Evolutionary conservation across 1,140 invertebrate species (phyloP), one percentile per base, ranked within the genome.

Genomic region (Aphidius ervi): DNA sequence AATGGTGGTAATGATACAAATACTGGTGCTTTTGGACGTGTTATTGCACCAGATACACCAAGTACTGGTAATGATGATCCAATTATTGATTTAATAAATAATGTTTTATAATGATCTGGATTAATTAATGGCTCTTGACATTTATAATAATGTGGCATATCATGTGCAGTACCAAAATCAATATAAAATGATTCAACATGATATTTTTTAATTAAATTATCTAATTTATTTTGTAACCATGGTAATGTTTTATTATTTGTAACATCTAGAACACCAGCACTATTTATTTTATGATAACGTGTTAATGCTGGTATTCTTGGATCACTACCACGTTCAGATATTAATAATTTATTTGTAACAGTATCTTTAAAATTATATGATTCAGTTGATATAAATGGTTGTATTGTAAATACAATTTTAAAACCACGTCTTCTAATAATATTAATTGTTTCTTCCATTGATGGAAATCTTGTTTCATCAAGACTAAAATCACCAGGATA

Each of bases 181-280:
- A 97, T 83, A 67, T 92, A 96, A 72, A 95, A 95, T 1, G 92
- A 89, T 69, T 94, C 89, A 6, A 98, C 89, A 40, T 90, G 84
- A 63, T 92, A 93, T 42, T 86, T 84, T 3, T 85, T 82, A 37
- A 87, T 84, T 0, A 97, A 76, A 2, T 79, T 75, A 63, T 88
- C 83, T 2, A 97, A 75, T 71, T 92, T 90, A 37, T 84, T 79
- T 5, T 88, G 73, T 20, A 95, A 82, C 94, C 95, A 97, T 0
- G 88, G 85, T 2, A 90, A 74, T 0, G 90, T 88, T 42, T 84
- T 81, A 64, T 90, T 88, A 59, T 93, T 92, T 0, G 92, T 95
- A 4, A 94, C 85, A 71, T 96, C 93, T 46, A 95, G 67, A 4
- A 94, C 86, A 0, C 87, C 92, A 39, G 88, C 88, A 70, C 90